Evolutionary conservation across 92 coral and sea anemone species (phyloP).

Genomic region (Bergia puertoricense): DNA sequence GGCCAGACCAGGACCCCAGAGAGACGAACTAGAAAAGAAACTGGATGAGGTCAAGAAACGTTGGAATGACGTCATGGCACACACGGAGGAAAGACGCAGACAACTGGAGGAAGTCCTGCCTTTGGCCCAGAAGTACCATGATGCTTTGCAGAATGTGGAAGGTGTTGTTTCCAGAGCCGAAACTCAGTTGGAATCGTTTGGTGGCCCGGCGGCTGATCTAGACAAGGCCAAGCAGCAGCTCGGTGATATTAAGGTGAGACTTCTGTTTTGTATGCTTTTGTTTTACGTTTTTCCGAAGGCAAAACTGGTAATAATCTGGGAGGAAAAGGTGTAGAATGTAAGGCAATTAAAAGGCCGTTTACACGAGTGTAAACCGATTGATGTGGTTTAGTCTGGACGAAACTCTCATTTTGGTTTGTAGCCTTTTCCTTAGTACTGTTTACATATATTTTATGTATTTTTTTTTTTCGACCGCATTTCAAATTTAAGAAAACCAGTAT

Average conservation of each 20-base stretch:
- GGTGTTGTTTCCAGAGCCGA: constrained; percentile 84
- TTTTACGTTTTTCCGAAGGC: background rate
- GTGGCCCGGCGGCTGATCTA: constrained; percentile 69
- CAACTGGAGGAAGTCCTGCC: constrained; percentile 82
- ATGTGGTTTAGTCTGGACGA: no score
- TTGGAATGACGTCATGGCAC: constrained; percentile 76
- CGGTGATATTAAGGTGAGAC: constrained; percentile 72
- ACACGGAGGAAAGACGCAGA: constrained; percentile 63
- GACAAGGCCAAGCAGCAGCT: constrained; percentile 81
- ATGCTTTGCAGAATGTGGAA: constrained; percentile 84
- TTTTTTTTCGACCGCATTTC: no score
- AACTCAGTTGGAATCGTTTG: constrained; percentile 66
- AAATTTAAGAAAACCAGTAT: no score
- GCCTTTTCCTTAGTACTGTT: no score
- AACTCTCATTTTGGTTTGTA: no score
- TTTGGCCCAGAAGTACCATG: constrained; percentile 91
- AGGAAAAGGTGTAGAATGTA: no score
- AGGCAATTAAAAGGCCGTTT: no score
- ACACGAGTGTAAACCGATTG: no score
- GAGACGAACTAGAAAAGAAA: constrained; percentile 64
- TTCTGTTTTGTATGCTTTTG: no score
- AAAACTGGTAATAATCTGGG: no score
- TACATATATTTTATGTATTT: no score
- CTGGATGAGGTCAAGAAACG: constrained; percentile 72
- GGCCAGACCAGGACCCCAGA: constrained; percentile 69